Evolutionary conservation across 2,797 vertebrate genomes (phyloP), one percentile per base, ranked within the genome.

Genomic region (Leptatherina wallacei): DNA sequence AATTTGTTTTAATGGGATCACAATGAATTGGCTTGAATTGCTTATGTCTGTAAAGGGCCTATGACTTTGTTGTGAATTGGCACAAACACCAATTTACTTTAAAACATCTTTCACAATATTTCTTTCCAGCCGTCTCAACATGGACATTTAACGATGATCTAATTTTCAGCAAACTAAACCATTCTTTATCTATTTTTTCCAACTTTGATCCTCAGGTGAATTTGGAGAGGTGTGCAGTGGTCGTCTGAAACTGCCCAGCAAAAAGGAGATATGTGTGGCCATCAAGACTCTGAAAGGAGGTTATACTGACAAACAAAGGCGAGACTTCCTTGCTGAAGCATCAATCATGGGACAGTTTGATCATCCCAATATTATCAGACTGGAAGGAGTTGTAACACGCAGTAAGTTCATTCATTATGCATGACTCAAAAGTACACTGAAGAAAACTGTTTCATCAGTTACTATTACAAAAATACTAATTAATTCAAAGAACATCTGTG

Each of bases 341-440:
- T 98, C 97, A 80, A 99, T 99, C 88, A 99, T 99, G 98, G 98
- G 98, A 71, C 98, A 99, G 77, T 99, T 99, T 86, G 98, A 99
- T 81, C 98, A 99, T 55, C 98, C 98, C 52, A 99, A 99, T 74
- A 99, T 99, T 87, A 99, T 99, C 91, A 95, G 97, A 10, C 91
- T 99, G 78, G 97, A 99, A 75, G 97, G 97, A 57, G 97, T 98
- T 16, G 97, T 98, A 33, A 98, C 96, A 42, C 96, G 97, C 93
- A 98, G 98, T 98, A 94, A 96, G 97, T 93, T 14, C 52, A 58
- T 20, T 24, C n/a, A 24, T 65, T 6, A 71, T 32, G 42, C 47
- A 12, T 27, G 1, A 62, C 27, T 6, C 16, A 24, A 30, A 20
- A 4, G 1, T 24, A 59, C 8, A 57, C 6, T 18, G 27, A 61